These are phyloP conservation scores for Tichodroma muraria DNA, from an alignment of 2,113 vertebrate genomes.

Conservation along the genomic window DNA sequence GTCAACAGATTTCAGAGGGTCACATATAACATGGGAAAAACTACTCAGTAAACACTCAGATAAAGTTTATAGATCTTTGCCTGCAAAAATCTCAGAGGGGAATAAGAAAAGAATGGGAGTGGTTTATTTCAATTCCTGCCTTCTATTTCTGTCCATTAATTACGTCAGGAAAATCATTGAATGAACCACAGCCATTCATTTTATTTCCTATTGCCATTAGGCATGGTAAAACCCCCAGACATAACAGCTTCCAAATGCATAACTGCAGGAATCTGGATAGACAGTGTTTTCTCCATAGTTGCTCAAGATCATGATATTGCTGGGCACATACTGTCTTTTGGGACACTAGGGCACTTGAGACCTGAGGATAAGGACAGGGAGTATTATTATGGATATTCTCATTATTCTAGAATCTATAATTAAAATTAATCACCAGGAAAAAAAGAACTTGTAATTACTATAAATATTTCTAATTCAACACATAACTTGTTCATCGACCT, in stretches of 20 bases:
- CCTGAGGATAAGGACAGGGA: not conserved
- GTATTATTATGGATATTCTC: not conserved
- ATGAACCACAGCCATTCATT: slow-evolving; percentile 26
- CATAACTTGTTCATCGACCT: not conserved
- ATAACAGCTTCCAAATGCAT: not conserved
- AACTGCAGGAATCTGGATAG: not conserved
- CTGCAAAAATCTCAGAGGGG: not conserved
- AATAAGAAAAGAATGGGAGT: slow-evolving; percentile 36
- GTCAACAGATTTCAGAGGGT: not conserved
- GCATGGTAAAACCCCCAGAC: not conserved
- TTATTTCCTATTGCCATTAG: slow-evolving; percentile 34
- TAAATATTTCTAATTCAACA: not conserved
- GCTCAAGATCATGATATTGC: not conserved
- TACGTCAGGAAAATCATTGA: slow-evolving; percentile 33
- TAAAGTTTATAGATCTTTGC: not conserved
- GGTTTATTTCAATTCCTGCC: slow-evolving; percentile 45
- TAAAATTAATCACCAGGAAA: not conserved
- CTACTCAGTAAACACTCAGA: not conserved
- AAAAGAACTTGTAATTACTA: not conserved
- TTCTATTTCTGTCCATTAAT: slow-evolving; percentile 47
- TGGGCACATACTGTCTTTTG: not conserved
- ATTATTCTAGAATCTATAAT: not conserved
- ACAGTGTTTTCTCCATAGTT: not conserved
- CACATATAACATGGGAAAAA: slow-evolving; percentile 29
- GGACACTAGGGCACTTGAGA: not conserved